Percentiles rank a stretch among this genome's conserved stretches.
Conservation (phyloP, 37 sponge, comb jelly and placozoan genomes). For the Axinella damicornis region DNA sequence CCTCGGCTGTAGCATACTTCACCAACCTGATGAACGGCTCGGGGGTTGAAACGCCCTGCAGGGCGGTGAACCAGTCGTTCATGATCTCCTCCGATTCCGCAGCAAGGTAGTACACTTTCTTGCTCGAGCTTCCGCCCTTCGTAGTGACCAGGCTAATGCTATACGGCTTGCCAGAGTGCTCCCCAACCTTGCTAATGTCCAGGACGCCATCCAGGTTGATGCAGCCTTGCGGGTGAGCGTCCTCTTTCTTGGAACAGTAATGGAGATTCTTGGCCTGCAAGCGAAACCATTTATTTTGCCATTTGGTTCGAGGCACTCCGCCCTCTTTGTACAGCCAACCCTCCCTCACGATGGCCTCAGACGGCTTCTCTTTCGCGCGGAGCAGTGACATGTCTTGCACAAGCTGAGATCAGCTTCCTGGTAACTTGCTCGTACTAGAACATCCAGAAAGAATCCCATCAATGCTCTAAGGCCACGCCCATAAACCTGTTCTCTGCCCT, state of each 20-base stretch:
- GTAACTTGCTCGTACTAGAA: too few relatives aligned
- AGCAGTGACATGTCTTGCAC: too few relatives aligned
- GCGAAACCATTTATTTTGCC: slow-evolving; percentile 77
- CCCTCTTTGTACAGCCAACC: slow-evolving; percentile 84
- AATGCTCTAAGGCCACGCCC: too few relatives aligned
- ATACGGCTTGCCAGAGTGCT: slow-evolving; percentile 54
- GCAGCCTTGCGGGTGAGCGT: slow-evolving; percentile 29
- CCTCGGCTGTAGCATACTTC: slow-evolving; percentile 76
- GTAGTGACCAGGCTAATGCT: slow-evolving; percentile 66
- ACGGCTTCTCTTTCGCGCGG: too few relatives aligned
- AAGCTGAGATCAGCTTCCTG: too few relatives aligned
- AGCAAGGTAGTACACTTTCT: slow-evolving; percentile 79
- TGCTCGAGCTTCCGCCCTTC: slow-evolving; percentile 20
- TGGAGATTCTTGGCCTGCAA: slow-evolving; percentile 41
- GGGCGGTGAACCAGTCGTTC: slow-evolving; percentile 70
- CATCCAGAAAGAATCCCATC: too few relatives aligned
- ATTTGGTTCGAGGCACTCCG: slow-evolving; percentile 50
- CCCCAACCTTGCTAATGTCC: slow-evolving; percentile 59
- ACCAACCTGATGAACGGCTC: slow-evolving; percentile 8
- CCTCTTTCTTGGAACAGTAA: slow-evolving; percentile 69
- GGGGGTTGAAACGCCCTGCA: slow-evolving; percentile 27
- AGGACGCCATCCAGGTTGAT: slow-evolving; percentile 55
- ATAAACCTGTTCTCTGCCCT: too few relatives aligned
- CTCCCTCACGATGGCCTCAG: slow-evolving; percentile 22
- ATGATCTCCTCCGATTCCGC: slow-evolving; percentile 43